Percentiles rank a stretch among this genome's conserved stretches.
Conservation (phyloP, 2,888 invertebrate genomes). For the Thereva unica region DNA sequence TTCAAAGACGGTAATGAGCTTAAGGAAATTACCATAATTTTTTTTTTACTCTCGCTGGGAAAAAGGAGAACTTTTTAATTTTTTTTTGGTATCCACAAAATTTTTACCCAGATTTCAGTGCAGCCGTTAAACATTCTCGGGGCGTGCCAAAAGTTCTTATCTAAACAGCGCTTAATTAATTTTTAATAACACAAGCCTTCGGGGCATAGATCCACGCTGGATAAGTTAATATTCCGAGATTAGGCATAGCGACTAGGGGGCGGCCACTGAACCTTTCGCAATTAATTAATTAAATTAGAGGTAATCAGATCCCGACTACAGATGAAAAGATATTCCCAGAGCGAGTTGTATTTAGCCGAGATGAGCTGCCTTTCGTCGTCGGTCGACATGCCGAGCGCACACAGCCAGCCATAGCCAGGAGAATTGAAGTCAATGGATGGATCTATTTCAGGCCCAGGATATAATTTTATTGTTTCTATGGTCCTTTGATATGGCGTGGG, state of each 20-base stretch:
- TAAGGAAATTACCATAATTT: too few relatives aligned
- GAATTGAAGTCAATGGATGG: too few relatives aligned
- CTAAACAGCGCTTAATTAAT: conserved; percentile 29
- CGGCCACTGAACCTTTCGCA: conserved; percentile 22
- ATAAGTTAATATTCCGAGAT: conserved; percentile 28
- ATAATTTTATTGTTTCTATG: too few relatives aligned
- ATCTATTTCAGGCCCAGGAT: too few relatives aligned
- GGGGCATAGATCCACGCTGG: conserved; percentile 15
- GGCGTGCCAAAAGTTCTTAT: conserved; percentile 8
- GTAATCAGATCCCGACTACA: conserved; percentile 31
- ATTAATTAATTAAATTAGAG: conserved; percentile 32
- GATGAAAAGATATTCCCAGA: conserved; percentile 30
- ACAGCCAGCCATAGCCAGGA: too few relatives aligned
- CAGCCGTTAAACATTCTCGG: not conserved
- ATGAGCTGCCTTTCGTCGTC: too few relatives aligned
- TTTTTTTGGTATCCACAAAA: not conserved
- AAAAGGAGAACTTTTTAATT: not conserved
- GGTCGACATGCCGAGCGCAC: too few relatives aligned
- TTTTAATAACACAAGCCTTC: conserved; percentile 31
- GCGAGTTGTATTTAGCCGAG: not conserved
- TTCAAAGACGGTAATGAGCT: conserved; percentile 10
- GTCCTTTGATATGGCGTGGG: too few relatives aligned
- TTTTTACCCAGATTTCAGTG: not conserved
- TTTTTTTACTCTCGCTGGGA: not conserved
- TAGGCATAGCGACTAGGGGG: conserved; percentile 3